phyloP scores from a whole-genome alignment of 2,113 vertebrate genomes.

The Aramus guarauna region DNA sequence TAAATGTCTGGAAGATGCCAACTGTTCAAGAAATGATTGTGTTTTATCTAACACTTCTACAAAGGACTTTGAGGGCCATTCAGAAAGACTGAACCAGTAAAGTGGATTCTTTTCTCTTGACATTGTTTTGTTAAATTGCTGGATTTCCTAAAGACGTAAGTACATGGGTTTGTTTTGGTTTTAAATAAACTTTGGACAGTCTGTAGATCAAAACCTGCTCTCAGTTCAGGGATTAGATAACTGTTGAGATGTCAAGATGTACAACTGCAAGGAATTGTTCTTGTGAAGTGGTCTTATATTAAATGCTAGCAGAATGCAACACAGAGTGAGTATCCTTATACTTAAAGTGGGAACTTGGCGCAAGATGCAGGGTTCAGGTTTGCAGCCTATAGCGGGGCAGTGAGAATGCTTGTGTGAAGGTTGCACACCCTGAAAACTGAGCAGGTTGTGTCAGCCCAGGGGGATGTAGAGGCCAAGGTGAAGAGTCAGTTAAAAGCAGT shows the following conservation, averaged over 20 bases:
- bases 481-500: neutral
- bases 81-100: neutral
- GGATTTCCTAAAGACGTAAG: neutral
- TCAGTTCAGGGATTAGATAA: neutral
- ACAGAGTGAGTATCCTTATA: neutral
- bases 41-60: neutral
- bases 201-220: neutral
- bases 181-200: neutral
- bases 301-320: neutral
- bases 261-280: neutral
- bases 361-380: accelerated
- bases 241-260: neutral
- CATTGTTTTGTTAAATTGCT: neutral
- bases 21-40: neutral
- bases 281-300: neutral
- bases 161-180: too few species aligned
- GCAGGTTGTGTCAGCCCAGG: neutral
- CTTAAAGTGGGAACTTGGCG: accelerated
- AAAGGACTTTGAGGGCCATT: neutral
- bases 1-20: neutral
- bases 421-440: neutral
- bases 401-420: neutral
- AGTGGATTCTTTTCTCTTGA: neutral
- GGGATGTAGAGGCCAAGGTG: neutral
- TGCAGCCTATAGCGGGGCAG: neutral